Conservation (phyloP, 37 sponge, comb jelly and placozoan species). For the Ephydatia muelleri region DNA sequence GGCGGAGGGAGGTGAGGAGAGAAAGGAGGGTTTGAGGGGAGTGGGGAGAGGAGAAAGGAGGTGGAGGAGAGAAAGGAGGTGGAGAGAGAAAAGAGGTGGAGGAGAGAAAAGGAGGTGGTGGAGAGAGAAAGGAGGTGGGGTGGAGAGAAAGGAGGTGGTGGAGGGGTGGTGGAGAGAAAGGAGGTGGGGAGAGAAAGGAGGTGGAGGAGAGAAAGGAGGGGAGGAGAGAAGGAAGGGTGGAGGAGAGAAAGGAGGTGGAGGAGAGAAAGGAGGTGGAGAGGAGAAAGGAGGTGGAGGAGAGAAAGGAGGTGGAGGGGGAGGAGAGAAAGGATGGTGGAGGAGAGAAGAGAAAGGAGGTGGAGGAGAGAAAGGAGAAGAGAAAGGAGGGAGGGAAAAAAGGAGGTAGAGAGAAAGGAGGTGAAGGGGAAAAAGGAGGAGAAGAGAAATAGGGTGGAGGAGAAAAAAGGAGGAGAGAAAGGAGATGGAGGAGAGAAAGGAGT, state of each 20-base stretch:
- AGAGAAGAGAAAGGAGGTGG: not conserved
- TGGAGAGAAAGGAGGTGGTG: not conserved
- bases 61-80: not conserved
- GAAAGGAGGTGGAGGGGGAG: not conserved
- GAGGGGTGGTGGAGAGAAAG: not conserved
- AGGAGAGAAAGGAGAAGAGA: not conserved
- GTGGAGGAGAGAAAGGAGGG: not conserved
- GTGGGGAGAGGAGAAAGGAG: not conserved
- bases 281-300: not conserved
- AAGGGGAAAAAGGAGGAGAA: not conserved
- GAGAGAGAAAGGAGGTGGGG: not conserved
- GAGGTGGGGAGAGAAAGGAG: not conserved
- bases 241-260: not conserved
- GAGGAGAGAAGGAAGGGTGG: not conserved
- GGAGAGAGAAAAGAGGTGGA: not conserved
- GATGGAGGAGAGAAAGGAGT: no score
- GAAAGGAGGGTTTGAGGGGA: not conserved
- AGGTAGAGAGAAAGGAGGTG: not conserved
- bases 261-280: not conserved
- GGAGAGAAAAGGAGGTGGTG: not conserved
- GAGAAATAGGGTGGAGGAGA: not conserved
- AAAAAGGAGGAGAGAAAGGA: no score
- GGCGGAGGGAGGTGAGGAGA: not conserved
- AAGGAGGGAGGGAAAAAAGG: not conserved
- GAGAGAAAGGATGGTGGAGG: not conserved